A percentile compares a stretch with the other conserved stretches of the same genome.
Evolutionary conservation across 1,140 invertebrate species (phyloP).

Genomic region (Muscidifurax raptorellus): DNA sequence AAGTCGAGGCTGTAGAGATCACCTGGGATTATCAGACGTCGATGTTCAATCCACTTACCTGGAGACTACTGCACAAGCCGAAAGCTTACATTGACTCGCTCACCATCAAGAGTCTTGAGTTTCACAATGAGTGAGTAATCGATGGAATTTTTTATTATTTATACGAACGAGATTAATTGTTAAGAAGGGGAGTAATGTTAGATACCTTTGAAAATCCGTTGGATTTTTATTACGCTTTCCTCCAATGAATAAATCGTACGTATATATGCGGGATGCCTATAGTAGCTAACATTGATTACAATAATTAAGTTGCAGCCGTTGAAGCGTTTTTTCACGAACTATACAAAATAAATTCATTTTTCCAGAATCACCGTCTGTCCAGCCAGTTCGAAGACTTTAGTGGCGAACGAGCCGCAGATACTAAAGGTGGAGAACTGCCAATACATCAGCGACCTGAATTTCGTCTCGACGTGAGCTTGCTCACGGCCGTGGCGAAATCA

Average conservation of each 20-base stretch:
- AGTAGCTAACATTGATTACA: neutral
- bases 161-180: no score
- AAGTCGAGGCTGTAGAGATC: constrained; percentile 80
- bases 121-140: constrained; percentile 77
- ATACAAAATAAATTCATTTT: constrained; percentile 61
- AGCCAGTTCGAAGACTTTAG: constrained; percentile 64
- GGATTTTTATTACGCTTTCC: constrained; percentile 14
- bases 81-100: constrained; percentile 83
- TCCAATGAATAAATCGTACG: constrained; percentile 33
- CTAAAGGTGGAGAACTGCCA: constrained; percentile 68
- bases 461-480: constrained; percentile 60
- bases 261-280: no score
- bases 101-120: constrained; percentile 83
- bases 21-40: constrained; percentile 87
- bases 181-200: no score
- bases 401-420: constrained; percentile 69
- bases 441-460: constrained; percentile 57
- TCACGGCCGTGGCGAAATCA: neutral
- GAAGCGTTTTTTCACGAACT: constrained; percentile 70
- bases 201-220: neutral
- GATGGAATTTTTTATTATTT: no score
- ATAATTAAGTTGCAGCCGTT: neutral
- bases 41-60: constrained; percentile 88
- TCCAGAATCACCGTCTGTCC: constrained; percentile 72
- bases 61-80: constrained; percentile 84